A percentile compares a stretch with the other conserved stretches of the same genome.
Conservation (phyloP, 1,140 invertebrate species). For the Rhyacophila brunnea region DNA sequence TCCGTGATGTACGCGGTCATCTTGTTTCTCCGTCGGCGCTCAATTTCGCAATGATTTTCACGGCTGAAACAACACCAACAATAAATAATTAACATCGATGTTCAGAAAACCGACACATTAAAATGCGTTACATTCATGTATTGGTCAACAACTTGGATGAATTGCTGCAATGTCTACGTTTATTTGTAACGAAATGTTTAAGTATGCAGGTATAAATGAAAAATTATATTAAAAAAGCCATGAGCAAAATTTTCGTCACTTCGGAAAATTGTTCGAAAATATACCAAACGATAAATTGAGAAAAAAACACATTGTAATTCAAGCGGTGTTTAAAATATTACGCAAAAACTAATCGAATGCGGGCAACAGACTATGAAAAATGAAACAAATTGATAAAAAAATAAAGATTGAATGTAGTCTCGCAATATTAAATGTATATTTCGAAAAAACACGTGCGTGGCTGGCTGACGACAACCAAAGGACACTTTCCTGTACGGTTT, state of each 20-base stretch:
- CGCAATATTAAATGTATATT: background rate
- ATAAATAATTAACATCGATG: too few species aligned
- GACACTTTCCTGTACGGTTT: slow-evolving; percentile 12
- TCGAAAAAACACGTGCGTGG: slow-evolving; percentile 5
- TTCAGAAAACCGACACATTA: too few species aligned
- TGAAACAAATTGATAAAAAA: slow-evolving; percentile 1
- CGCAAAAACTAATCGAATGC: background rate
- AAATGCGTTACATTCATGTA: too few species aligned
- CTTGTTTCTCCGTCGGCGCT: slow-evolving; percentile 95
- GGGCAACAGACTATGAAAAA: background rate
- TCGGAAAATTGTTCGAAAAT: too few species aligned
- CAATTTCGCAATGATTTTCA: slow-evolving; percentile 99
- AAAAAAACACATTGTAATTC: slow-evolving; percentile 43
- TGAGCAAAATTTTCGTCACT: too few species aligned
- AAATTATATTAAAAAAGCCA: too few species aligned
- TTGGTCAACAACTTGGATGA: too few species aligned
- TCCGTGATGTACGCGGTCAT: slow-evolving; percentile 99
- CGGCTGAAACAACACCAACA: slow-evolving; percentile 60
- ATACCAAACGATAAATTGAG: slow-evolving; percentile 44
- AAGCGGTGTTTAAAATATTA: background rate
- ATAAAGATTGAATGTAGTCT: background rate
- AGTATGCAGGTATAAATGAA: too few species aligned
- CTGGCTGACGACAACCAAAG: slow-evolving; percentile 4
- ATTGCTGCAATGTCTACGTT: too few species aligned
- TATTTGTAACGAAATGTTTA: too few species aligned